phyloP scores from a whole-genome alignment of 2,888 invertebrate genomes.

The Drosophila nr. perissopoda region DNA sequence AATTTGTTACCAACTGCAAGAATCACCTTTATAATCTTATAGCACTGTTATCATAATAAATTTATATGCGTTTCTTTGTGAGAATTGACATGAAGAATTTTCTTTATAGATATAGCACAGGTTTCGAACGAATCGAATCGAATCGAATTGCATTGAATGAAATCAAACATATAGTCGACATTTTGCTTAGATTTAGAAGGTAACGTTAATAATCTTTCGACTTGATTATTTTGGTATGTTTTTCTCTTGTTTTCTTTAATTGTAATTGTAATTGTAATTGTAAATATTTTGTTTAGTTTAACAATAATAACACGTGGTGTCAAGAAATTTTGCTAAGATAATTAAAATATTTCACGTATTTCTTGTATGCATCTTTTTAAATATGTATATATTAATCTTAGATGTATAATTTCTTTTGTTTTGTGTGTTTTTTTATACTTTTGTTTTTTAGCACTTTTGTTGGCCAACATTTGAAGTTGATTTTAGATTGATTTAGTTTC shows the following conservation, averaged over 20 bases:
- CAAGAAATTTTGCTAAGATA: conserved; percentile 66
- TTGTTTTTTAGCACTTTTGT: conserved; percentile 42
- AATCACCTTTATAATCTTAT: conserved; percentile 6
- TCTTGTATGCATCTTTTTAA: conserved; percentile 3
- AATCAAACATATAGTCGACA: conserved; percentile 7
- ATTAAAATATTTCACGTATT: conserved; percentile 61
- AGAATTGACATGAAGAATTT: conserved; percentile 40
- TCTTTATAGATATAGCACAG: conserved; percentile 13
- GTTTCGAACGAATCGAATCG: background rate
- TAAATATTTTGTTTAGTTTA: conserved; percentile 47
- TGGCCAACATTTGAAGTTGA: conserved; percentile 47
- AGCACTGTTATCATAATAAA: conserved; percentile 2
- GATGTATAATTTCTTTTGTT: background rate
- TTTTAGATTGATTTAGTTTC: conserved; percentile 13
- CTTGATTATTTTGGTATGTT: conserved; percentile 34
- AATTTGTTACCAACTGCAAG: conserved; percentile 41
- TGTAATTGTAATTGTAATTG: conserved; percentile 44
- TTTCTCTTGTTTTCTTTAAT: conserved; percentile 21
- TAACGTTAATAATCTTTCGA: conserved; percentile 12
- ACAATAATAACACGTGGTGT: conserved; percentile 76
- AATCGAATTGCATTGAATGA: background rate
- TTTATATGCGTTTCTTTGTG: conserved; percentile 14
- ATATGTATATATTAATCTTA: conserved; percentile 14
- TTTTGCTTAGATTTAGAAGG: conserved; percentile 19
- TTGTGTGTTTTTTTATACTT: background rate